Evolutionary conservation across 2,113 vertebrate species (phyloP).

Genomic region (Oryctolagus cuniculus): mOryCun1.1 NC_091439.1:71000001-71000500

Average conservation of each 20-base stretch:
- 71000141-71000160: not conserved
- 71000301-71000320: not conserved
- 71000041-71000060: not conserved
- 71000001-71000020: constrained; percentile 45
- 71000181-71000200: not conserved
- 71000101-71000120: not conserved
- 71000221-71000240: constrained; percentile 24
- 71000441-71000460: not conserved
- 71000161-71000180: not conserved
- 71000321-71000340: not conserved
- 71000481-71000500: constrained; percentile 35
- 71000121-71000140: constrained; percentile 24
- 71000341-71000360: not conserved
- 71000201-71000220: not conserved
- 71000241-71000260: not conserved
- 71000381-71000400: not conserved
- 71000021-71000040: constrained; percentile 41
- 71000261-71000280: not conserved
- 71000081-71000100: constrained; percentile 16
- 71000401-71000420: not conserved
- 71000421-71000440: not conserved
- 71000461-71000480: constrained; percentile 18
- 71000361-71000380: constrained; percentile 42
- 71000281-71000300: not conserved
- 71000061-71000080: not conserved